Evolutionary conservation across 2,888 invertebrate genomes (phyloP), one percentile per base, ranked within the genome.

Genomic region (Drosophila flavopinicola): DNA sequence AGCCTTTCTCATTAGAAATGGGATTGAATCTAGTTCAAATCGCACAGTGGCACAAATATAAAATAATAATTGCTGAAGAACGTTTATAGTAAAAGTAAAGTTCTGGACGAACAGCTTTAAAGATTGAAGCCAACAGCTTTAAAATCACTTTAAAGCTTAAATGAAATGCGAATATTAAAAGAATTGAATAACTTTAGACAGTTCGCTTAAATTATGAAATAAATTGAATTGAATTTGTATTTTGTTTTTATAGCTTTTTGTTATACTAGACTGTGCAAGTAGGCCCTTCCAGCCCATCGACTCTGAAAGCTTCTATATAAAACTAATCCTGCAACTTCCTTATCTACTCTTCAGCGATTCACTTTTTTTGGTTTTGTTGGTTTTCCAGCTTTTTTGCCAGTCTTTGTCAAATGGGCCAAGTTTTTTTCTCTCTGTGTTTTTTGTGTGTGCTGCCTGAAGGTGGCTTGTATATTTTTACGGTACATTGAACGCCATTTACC

Each of bases 201-300:
- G 23, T 24, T 24, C 9, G 24, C 10, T 29, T 5, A 35, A 9
- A 30, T n/a, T 52, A 3, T 35, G 23, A 20, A 24, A 17, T n/a
- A 29, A 13, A 13, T 45, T 20, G 11, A 30, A 27, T 35, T 33
- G 20, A 20, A 35, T 29, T 27, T 6, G n/a, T n/a, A n/a, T n/a
- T 17, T 25, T 65, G 33, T 61, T 48, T 54, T 49, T 32, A 37
- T 32, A 38, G 6, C 6, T 53, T 54, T 33, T 53, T 24, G n/a
- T 29, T 44, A 1, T 27, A 29, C 7, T 11, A 2, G 7, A 7
- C 25, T 37, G 13, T 20, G 51, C 15, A 75, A 66, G 54, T 70
- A 63, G 78, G 75, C 67, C 78, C 78, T 79, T 80, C 75, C 83
- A 61, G 74, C 11, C 66, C 79, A 80, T 44, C 79, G 78, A 61